phyloP scores from a whole-genome alignment of 2,113 vertebrate species.

The Philantomba maxwellii region DNA sequence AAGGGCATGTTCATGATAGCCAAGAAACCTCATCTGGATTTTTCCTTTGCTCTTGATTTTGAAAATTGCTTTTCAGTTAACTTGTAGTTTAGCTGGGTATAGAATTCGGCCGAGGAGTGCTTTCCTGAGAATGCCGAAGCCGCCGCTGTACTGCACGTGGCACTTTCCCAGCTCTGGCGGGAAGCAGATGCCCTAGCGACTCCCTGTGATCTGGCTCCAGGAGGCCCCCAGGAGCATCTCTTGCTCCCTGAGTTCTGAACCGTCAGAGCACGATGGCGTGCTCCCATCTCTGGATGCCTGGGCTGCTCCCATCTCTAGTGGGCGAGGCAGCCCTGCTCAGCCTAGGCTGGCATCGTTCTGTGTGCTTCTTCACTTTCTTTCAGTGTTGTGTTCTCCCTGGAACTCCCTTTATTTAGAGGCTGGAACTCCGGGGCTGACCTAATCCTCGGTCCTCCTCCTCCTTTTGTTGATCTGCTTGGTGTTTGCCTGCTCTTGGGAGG shows the following conservation, averaged over 20 bases:
- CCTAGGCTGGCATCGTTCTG: too few relatives aligned
- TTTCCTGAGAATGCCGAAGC: neutral
- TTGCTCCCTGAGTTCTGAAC: neutral
- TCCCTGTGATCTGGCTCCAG: neutral
- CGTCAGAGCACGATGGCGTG: accelerated
- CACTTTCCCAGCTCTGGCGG: accelerated
- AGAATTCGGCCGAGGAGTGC: neutral
- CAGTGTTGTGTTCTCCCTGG: neutral
- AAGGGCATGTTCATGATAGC: neutral
- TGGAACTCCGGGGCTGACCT: neutral
- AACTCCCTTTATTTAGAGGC: neutral
- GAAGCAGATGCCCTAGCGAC: neutral
- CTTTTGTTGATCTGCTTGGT: neutral
- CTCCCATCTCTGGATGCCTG: too few relatives aligned
- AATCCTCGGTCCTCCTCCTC: neutral
- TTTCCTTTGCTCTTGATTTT: neutral
- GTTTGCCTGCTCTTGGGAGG: neutral
- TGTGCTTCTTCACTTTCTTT: neutral
- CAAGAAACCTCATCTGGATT: neutral
- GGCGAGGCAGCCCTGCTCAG: neutral
- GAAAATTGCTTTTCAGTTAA: neutral
- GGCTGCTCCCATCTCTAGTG: too few relatives aligned
- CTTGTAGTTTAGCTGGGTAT: constrained; percentile 20
- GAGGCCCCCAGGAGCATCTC: accelerated
- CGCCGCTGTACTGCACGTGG: neutral